Evolutionary conservation across 92 coral and sea anemone species (phyloP).

Genomic region (Anthopleura xanthogrammica): DNA sequence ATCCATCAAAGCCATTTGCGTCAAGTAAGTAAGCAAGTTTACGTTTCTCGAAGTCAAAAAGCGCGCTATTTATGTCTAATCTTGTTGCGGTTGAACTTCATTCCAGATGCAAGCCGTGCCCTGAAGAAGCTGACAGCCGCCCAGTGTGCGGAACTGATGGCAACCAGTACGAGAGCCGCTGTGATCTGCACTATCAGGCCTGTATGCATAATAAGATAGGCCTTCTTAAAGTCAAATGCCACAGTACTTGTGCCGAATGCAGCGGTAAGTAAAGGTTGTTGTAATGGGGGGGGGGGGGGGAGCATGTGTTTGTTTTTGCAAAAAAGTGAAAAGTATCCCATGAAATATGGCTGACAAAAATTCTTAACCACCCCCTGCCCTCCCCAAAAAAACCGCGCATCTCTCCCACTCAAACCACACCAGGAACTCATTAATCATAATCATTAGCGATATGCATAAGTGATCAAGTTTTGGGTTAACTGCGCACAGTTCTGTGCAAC

Average conservation of each 20-base stretch:
- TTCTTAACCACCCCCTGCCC: too few species aligned
- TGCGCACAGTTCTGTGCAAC: too few species aligned
- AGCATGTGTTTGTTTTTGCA: background rate
- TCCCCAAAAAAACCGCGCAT: too few species aligned
- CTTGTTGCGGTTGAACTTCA: background rate
- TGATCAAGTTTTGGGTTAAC: too few species aligned
- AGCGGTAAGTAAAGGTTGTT: constrained; percentile 26
- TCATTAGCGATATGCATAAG: too few species aligned
- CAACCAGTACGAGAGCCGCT: constrained; percentile 42
- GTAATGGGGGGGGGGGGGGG: background rate
- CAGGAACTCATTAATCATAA: too few species aligned
- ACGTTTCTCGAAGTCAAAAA: background rate
- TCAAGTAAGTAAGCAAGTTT: constrained; percentile 25
- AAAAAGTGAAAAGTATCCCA: background rate
- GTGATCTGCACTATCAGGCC: constrained; percentile 46
- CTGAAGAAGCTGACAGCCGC: constrained; percentile 11
- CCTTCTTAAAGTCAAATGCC: constrained; percentile 43
- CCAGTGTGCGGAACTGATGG: constrained; percentile 67
- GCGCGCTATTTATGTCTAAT: background rate
- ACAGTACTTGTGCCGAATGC: constrained; percentile 48
- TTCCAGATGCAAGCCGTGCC: constrained; percentile 46
- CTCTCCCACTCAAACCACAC: too few species aligned
- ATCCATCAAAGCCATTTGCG: constrained; percentile 32
- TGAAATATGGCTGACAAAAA: too few species aligned
- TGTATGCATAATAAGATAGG: constrained; percentile 50